phyloP scores from a whole-genome alignment of 2,797 vertebrate genomes.

The Molossus molossus region DNA sequence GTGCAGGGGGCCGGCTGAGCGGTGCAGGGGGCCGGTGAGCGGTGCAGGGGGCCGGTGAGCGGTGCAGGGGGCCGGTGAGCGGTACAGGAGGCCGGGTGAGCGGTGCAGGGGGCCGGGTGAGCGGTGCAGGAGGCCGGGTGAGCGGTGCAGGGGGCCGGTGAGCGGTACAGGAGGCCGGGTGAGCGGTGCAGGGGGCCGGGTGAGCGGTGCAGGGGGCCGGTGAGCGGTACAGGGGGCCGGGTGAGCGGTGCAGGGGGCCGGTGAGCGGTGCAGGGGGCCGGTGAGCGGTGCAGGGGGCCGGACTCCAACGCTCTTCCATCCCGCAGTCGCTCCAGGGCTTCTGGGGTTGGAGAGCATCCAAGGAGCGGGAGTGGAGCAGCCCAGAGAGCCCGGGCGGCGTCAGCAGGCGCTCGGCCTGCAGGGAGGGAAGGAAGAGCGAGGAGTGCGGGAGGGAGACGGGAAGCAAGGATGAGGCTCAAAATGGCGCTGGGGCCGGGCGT shows the following conservation, averaged over 20 bases:
- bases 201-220: too few species aligned
- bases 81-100: too few species aligned
- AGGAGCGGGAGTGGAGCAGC: background rate
- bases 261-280: too few species aligned
- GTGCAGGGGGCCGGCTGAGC: background rate
- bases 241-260: constrained; percentile 57
- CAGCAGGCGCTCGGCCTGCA: background rate
- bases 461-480: constrained; percentile 88
- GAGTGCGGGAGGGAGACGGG: background rate
- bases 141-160: background rate
- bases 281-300: background rate
- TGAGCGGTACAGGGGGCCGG: too few species aligned
- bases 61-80: too few species aligned
- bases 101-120: too few species aligned
- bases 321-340: constrained; percentile 14
- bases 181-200: too few species aligned
- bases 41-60: too few species aligned
- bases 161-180: too few species aligned
- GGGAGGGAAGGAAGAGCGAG: background rate
- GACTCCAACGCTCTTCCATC: constrained; percentile 66
- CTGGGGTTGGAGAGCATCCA: constrained; percentile 60
- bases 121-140: background rate
- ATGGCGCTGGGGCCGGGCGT: constrained; percentile 92
- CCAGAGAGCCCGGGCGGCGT: background rate
- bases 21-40: constrained; percentile 12